These are phyloP conservation scores for Diabrotica undecimpunctata DNA, from an alignment of 1,140 invertebrate genomes.

Conservation along the genomic window DNA sequence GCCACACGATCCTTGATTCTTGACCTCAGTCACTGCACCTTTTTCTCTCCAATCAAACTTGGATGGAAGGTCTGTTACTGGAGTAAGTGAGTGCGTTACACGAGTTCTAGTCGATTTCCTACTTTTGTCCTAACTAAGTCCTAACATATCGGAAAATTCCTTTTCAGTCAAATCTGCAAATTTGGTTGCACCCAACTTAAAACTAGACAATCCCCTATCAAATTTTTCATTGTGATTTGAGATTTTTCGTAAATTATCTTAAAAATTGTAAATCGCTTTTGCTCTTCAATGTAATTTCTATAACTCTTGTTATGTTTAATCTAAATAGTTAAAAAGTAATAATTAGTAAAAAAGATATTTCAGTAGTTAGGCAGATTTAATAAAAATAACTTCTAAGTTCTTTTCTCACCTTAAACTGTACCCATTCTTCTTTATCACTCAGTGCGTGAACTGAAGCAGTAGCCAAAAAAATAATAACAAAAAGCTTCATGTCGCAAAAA, in stretches of 20 bases:
- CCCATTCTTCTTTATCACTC: no score
- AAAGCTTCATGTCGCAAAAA: no score
- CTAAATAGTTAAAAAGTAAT: no score
- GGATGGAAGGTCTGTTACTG: slow-evolving; percentile 52
- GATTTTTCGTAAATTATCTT: slow-evolving; percentile 79
- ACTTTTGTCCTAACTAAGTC: neutral
- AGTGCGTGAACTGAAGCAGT: no score
- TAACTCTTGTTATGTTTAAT: neutral
- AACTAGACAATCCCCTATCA: slow-evolving; percentile 61
- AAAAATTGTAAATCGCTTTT: slow-evolving; percentile 55
- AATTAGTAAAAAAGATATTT: no score
- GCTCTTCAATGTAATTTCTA: neutral
- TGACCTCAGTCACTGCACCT: slow-evolving; percentile 82
- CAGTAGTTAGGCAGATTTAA: no score
- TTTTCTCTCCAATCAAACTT: slow-evolving; percentile 76
- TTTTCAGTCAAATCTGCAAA: slow-evolving; percentile 52
- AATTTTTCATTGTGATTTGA: slow-evolving; percentile 75
- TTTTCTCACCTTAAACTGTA: no score
- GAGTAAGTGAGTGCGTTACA: neutral
- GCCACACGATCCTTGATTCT: slow-evolving; percentile 88
- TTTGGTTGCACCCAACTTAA: slow-evolving; percentile 70
- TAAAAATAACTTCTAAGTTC: no score
- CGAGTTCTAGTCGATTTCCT: neutral
- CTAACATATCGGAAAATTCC: slow-evolving; percentile 58
- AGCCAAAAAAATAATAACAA: no score